Evolutionary conservation across 2,113 vertebrate genomes (phyloP), one percentile per base, ranked within the genome.

Genomic region (Heterotilapia buettikoferi): DNA sequence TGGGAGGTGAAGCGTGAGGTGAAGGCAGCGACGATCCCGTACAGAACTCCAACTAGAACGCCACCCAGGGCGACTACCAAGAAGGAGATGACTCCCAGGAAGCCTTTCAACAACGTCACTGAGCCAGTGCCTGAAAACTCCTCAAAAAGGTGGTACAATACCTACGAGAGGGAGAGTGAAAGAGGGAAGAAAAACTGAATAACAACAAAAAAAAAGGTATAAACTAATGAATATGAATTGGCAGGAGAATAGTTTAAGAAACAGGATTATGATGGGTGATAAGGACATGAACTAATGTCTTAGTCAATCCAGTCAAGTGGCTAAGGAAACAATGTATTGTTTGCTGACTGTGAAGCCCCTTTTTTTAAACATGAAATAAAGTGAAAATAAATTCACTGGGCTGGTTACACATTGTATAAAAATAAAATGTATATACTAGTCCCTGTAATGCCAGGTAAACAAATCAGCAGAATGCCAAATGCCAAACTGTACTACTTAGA

Each of bases 111-210:
- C 5, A 98, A 88, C 2, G 96, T 97, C 86, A 99, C 96, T 0
- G 80, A 83, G 21, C 97, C 97, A 0, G 94, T 95, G 31, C 1
- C 92, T 3, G 97, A 87, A 88, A 95, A 99, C 95, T 99, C 99
- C 92, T 99, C 98, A 87, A 99, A 99, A 76, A 99, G 97, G 90
- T 99, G 98, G 94, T 99, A 99, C 38, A 99, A 96, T 79, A 99
- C 99, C 99, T 99, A 83, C 2, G 7, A 16, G 12, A 84, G 45
- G 45, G 71, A 26, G 36, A 26, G 38, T 16, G 1, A 11, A 9
- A 19, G 31, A 13, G 36, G 21, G 50, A 80, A 66, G 5, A 16
- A 54, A 38, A 57, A 53, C 3, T 76, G 71, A 79, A 7, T 52
- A 80, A 40, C 10, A 6, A n/a, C n/a, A n/a, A n/a, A 80, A 29